Evolutionary conservation across 2,113 vertebrate species (phyloP).

Genomic region (Hypocryptadius cinnamomeus): DNA sequence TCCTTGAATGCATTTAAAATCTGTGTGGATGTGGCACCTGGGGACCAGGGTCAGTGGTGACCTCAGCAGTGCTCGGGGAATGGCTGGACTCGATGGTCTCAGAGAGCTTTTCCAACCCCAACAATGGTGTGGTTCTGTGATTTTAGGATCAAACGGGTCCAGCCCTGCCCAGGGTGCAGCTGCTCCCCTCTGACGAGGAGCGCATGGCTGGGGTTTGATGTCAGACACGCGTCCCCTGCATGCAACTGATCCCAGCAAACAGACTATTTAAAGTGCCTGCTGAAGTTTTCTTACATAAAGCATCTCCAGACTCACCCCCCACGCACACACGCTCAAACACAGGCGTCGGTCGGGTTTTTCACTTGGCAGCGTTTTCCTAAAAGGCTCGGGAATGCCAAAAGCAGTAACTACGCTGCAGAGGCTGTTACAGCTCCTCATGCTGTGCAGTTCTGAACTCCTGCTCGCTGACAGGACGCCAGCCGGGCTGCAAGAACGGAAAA

Average conservation of each 20-base stretch:
- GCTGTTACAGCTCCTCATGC: background rate
- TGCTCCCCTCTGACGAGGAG: background rate
- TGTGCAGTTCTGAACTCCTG: background rate
- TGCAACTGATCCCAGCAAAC: background rate
- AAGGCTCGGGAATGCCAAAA: background rate
- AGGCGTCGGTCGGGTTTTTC: background rate
- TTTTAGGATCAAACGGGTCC: background rate
- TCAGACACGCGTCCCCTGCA: background rate
- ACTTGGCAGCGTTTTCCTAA: background rate
- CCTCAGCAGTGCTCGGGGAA: background rate
- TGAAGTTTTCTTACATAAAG: background rate
- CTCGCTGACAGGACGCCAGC: background rate
- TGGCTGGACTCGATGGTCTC: background rate
- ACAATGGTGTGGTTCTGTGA: too few relatives aligned
- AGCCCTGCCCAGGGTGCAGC: background rate
- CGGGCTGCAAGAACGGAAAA: background rate
- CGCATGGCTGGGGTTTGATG: background rate
- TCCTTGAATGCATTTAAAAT: background rate
- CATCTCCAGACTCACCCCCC: background rate
- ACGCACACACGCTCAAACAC: background rate
- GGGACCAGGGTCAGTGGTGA: accelerated
- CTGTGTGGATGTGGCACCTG: background rate
- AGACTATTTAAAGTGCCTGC: background rate
- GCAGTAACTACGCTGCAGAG: background rate
- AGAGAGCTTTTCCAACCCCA: background rate